Conservation (phyloP, 1,140 invertebrate species). For the Ostrea denselamellosa region DNA sequence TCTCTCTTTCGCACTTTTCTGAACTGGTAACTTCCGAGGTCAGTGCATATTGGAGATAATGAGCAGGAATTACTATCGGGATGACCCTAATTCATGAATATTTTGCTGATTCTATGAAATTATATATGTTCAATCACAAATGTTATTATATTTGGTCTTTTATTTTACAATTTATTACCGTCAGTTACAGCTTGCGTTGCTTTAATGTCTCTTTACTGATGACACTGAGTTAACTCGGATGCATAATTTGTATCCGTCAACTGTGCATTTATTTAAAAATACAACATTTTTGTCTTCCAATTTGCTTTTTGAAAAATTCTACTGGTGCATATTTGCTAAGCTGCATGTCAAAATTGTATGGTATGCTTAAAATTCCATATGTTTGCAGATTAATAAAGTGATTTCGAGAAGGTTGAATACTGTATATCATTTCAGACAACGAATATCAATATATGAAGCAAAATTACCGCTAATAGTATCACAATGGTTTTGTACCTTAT, state of each 20-base stretch:
- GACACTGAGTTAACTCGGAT: background rate
- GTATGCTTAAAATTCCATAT: no score
- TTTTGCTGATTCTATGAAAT: no score
- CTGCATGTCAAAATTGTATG: no score
- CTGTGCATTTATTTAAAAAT: background rate
- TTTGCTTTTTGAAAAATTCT: background rate
- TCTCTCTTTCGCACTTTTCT: no score
- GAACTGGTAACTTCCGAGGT: no score
- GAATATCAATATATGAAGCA: background rate
- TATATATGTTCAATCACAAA: no score
- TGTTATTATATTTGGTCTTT: no score
- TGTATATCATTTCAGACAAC: background rate
- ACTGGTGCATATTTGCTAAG: background rate
- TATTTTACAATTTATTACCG: no score
- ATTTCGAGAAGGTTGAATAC: background rate
- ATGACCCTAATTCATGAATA: no score
- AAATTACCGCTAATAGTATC: background rate
- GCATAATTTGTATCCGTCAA: background rate
- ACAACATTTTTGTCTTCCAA: background rate
- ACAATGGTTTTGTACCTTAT: background rate
- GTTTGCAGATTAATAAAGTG: background rate
- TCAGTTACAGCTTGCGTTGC: no score
- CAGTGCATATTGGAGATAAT: no score
- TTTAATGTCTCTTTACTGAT: background rate
- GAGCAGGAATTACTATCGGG: no score